phyloP scores from a whole-genome alignment of 1,140 invertebrate species.

The Phortica variegata region DNA sequence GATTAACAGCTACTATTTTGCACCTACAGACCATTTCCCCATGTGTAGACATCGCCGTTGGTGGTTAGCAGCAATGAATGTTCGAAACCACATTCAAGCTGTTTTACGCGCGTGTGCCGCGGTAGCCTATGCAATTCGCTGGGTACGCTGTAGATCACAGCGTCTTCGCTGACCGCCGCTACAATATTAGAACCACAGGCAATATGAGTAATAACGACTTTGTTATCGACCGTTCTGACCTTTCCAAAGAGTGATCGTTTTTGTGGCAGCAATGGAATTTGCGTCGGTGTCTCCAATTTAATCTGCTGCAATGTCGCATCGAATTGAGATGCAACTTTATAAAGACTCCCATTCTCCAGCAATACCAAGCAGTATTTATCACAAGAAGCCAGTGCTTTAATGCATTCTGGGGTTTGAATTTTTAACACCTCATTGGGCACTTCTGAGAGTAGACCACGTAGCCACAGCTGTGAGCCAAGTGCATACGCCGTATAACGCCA shows the following conservation, averaged over 20 bases:
- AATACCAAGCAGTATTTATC: slow-evolving; percentile 39
- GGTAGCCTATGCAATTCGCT: slow-evolving; percentile 61
- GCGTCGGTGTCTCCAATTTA: slow-evolving; percentile 22
- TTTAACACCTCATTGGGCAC: slow-evolving; percentile 21
- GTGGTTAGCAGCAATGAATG: slow-evolving; percentile 73
- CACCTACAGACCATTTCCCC: slow-evolving; percentile 77
- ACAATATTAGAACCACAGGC: slow-evolving; percentile 56
- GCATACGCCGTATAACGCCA: slow-evolving; percentile 44
- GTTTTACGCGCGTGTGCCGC: slow-evolving; percentile 61
- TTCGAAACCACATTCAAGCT: slow-evolving; percentile 76
- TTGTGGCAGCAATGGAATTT: slow-evolving; percentile 4
- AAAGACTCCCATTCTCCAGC: slow-evolving; percentile 34
- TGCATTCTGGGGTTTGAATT: slow-evolving; percentile 14
- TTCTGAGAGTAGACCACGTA: slow-evolving; percentile 22
- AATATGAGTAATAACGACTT: slow-evolving; percentile 47
- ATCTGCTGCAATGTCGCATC: slow-evolving; percentile 22
- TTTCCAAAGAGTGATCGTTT: slow-evolving; percentile 39
- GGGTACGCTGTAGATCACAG: slow-evolving; percentile 64
- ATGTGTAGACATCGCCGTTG: slow-evolving; percentile 73
- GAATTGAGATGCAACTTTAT: slow-evolving; percentile 23
- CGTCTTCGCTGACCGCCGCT: slow-evolving; percentile 59
- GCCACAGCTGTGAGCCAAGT: slow-evolving; percentile 16
- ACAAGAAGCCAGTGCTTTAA: slow-evolving; percentile 30
- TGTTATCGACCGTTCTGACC: slow-evolving; percentile 13
- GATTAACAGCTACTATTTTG: not conserved